Conservation (phyloP, 2,888 invertebrate genomes). For the Hyposoter didymator region DNA sequence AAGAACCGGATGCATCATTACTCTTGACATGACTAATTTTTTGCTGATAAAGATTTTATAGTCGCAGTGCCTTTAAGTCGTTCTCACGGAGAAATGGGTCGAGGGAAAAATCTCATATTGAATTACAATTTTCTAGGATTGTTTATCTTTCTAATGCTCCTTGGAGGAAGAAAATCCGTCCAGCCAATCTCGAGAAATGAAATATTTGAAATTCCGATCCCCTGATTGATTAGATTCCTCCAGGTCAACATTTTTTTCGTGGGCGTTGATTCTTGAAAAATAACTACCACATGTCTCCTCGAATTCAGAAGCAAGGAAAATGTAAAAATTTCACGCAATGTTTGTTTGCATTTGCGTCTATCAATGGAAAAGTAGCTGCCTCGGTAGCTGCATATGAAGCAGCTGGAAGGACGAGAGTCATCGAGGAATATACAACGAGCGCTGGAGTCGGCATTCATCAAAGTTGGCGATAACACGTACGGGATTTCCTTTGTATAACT, state of each 20-base stretch:
- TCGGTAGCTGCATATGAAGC: neutral
- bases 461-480: constrained; percentile 39
- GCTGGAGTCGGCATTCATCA: neutral
- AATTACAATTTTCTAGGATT: no score
- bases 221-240: neutral
- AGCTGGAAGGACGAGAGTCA: neutral
- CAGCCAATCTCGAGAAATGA: no score
- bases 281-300: neutral
- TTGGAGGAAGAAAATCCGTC: no score
- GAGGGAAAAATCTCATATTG: no score
- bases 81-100: no score
- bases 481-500: constrained; percentile 34
- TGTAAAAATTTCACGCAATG: neutral
- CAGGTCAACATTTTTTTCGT: neutral
- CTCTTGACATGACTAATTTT: neutral
- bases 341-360: neutral
- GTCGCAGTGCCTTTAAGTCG: no score
- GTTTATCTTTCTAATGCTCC: no score
- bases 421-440: neutral
- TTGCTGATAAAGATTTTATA: neutral
- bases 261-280: neutral
- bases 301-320: neutral
- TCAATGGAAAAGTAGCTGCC: neutral
- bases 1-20: neutral
- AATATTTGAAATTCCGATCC: no score